Evolutionary conservation across 2,113 vertebrate genomes (phyloP), one percentile per base, ranked within the genome.

Genomic region (Steatornis caripensis): DNA sequence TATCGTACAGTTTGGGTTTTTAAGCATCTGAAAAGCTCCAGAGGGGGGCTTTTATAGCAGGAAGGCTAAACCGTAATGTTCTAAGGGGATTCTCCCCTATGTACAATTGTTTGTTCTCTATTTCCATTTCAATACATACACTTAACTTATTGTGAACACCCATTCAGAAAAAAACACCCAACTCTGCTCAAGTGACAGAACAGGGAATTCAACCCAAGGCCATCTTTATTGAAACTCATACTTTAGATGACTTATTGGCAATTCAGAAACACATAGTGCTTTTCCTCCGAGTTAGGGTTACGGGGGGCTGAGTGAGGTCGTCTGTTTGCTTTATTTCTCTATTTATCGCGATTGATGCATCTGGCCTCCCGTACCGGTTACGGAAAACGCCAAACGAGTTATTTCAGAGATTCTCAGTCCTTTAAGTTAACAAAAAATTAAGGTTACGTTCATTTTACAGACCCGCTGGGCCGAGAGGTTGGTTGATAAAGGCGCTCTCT

Each of bases 331-430:
- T 41, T 54, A 57, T n/a, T n/a, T n/a, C n/a, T n/a, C n/a, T n/a
- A n/a, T n/a, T n/a, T n/a, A n/a, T n/a, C 6, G 4, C 11, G 30
- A 30, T 0, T 17, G 46, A 19, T 30, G 11, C 11, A 11, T 32
- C 34, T 16, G 17, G 64, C 29, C 36, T 58, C 53, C 24, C 27
- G 12, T 26, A 41, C 46, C n/a, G 21, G 19, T 54, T 78, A 49
- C 2, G 14, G 30, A 70, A 85, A 77, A 78, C 1, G 7, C 16
- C n/a, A 27, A 46, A 22, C 43, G 37, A n/a, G 18, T 58, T 57
- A 24, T 60, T 86, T 70, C 21, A 45, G 19, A 71, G 45, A 61
- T 29, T 39, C n/a, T 41, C 37, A 65, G 10, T 41, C 20, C 17
- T 54, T 64, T 49, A 81, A 71, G 9, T 36, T 11, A 27, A 22